A percentile compares a stretch with the other conserved stretches of the same genome.
These are phyloP conservation scores for Anthophora plumipes DNA, from an alignment of 2,888 invertebrate species.

Conservation along the genomic window DNA sequence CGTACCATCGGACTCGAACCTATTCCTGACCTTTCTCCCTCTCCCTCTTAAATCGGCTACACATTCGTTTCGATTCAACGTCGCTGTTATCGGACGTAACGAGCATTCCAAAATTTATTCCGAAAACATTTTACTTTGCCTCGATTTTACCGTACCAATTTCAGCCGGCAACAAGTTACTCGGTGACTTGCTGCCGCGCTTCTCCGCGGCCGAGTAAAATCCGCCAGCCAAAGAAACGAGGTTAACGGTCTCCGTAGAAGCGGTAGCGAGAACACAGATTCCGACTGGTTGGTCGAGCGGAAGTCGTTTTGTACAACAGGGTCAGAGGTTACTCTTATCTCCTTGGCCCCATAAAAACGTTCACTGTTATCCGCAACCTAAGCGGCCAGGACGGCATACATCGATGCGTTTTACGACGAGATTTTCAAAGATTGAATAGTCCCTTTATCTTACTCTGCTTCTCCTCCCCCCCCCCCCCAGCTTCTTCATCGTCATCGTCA, in stretches of 20 bases:
- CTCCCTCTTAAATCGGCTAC: not conserved
- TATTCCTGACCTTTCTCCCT: not conserved
- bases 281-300: slow-evolving; percentile 71
- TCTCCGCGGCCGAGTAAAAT: too few species aligned
- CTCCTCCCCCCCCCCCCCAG: not conserved
- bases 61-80: not conserved
- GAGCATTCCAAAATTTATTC: not conserved
- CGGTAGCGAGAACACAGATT: slow-evolving; percentile 57
- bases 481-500: not conserved
- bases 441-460: slow-evolving; percentile 68
- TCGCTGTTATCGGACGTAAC: not conserved
- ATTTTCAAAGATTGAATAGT: slow-evolving; percentile 77
- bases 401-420: slow-evolving; percentile 67
- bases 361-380: slow-evolving; percentile 77
- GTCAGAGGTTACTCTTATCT: slow-evolving; percentile 79
- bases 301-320: slow-evolving; percentile 78
- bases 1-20: not conserved
- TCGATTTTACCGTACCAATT: too few species aligned
- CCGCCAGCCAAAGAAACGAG: slow-evolving; percentile 18
- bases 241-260: slow-evolving; percentile 36
- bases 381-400: slow-evolving; percentile 49
- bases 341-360: slow-evolving; percentile 77
- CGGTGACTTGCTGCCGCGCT: not conserved
- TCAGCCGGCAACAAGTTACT: too few species aligned
- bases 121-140: not conserved